phyloP scores from a whole-genome alignment of 2,113 vertebrate species.

The Neogale vison region DNA sequence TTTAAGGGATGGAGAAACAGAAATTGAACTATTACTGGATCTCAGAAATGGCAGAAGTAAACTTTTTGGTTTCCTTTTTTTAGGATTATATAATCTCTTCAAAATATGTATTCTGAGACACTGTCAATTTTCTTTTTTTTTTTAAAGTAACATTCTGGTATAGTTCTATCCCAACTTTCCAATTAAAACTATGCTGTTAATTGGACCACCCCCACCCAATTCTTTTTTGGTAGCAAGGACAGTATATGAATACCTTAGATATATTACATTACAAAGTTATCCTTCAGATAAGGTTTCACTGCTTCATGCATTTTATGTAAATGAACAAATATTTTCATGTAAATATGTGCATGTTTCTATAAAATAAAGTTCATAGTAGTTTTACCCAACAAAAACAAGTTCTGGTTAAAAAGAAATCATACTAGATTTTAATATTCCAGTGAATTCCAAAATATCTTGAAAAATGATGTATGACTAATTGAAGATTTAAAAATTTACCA shows the following conservation, averaged over 20 bases:
- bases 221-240: neutral
- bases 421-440: constrained; percentile 10
- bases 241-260: neutral
- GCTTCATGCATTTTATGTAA: neutral
- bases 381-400: neutral
- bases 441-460: constrained; percentile 4
- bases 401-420: constrained; percentile 28
- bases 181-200: neutral
- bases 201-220: neutral
- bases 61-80: neutral
- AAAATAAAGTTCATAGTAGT: neutral
- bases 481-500: constrained; percentile 34
- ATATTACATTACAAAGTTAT: neutral
- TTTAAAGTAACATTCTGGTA: neutral
- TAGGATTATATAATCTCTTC: neutral
- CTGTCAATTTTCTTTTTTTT: neutral
- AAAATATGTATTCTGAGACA: constrained; percentile 34
- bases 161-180: neutral
- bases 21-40: constrained; percentile 5
- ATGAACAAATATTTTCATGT: neutral
- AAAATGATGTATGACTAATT: constrained; percentile 21
- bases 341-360: neutral
- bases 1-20: constrained; percentile 1
- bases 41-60: neutral
- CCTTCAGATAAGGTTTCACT: neutral